Conservation (phyloP, 2,888 invertebrate genomes). For the Zootermopsis nevadensis region DNA sequence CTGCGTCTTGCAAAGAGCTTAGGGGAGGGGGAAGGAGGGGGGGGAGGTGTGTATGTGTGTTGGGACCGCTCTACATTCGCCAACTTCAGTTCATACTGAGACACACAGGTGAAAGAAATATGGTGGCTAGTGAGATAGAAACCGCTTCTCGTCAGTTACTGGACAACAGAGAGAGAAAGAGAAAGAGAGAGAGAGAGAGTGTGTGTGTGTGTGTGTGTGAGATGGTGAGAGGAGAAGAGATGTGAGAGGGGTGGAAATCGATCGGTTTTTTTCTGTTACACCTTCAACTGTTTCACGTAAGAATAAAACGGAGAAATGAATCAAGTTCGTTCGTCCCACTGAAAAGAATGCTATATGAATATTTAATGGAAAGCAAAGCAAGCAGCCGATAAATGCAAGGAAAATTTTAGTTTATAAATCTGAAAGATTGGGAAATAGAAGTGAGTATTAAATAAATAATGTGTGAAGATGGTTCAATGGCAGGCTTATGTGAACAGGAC, state of each 20-base stretch:
- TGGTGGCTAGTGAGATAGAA: not conserved
- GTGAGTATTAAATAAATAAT: too few relatives aligned
- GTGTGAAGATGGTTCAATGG: too few relatives aligned
- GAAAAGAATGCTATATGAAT: not conserved
- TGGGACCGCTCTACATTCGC: not conserved
- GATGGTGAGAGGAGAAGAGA: not conserved
- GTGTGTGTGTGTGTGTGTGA: not conserved
- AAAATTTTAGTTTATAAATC: too few relatives aligned
- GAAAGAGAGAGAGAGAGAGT: not conserved
- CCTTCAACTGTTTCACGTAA: too few relatives aligned
- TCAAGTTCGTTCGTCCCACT: not conserved
- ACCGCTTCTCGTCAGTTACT: not conserved
- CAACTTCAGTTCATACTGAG: too few relatives aligned
- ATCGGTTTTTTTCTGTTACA: too few relatives aligned
- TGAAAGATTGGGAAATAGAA: too few relatives aligned
- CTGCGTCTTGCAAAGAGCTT: not conserved
- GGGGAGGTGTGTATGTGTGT: not conserved
- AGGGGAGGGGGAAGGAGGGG: not conserved
- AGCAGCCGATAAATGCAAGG: too few relatives aligned
- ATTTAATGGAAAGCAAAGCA: too few relatives aligned
- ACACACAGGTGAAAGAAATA: not conserved
- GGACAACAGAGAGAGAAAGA: not conserved
- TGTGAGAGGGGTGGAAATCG: not conserved
- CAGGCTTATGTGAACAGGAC: too few relatives aligned
- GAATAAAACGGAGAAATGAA: conserved; percentile 1